Evolutionary conservation across 2,888 invertebrate genomes (phyloP), one percentile per base, ranked within the genome.

Genomic region (Listrodromus nycthemerus): DNA sequence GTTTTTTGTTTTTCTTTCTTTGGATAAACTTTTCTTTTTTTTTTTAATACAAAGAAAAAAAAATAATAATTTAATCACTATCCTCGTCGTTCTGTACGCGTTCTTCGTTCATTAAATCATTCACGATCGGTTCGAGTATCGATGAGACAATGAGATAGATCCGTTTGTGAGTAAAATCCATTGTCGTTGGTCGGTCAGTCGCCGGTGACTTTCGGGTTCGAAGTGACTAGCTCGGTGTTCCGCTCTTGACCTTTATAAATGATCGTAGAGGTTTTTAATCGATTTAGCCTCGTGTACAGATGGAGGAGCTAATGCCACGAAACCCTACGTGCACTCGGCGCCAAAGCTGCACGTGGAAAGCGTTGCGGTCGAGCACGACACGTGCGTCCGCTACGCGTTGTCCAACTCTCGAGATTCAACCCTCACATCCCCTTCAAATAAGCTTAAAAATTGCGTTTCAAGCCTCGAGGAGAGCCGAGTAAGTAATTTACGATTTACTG

Each of bases 121-220:
- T 82, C 0, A 85, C 87, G 19, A 91, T 78, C 0, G 90, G 89
- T 58, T 86, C 87, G 27, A 90, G 86, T 21, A 92, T 92, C 45
- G 89, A 89, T n/a, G 85, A 87, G 0, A 92, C 86, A 85, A 93
- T 92, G 33, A 91, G 87, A 24, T 90, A 81, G n/a, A 92, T 88
- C 10, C 91, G 87, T 71, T 91, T 91, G 74, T 91, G 90, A 70
- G 90, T 91, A 69, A 92, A 92, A 89, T 93, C 92, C 91, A 92
- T 93, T 61, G 2, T 61, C 30, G 10, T 61, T 30, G 30, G 86
- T 83, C 89, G 86, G 66, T 82, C 67, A 63, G 77, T 71, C 71
- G 76, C 52, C 82, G 55, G 80, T 78, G 86, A 86, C 80, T 89
- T 80, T 84, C 71, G 78, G 80, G 73, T 75, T 84, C 84, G 86